Conservation (phyloP, 2,888 invertebrate genomes). For the Aphidoletes aphidimyza region DNA sequence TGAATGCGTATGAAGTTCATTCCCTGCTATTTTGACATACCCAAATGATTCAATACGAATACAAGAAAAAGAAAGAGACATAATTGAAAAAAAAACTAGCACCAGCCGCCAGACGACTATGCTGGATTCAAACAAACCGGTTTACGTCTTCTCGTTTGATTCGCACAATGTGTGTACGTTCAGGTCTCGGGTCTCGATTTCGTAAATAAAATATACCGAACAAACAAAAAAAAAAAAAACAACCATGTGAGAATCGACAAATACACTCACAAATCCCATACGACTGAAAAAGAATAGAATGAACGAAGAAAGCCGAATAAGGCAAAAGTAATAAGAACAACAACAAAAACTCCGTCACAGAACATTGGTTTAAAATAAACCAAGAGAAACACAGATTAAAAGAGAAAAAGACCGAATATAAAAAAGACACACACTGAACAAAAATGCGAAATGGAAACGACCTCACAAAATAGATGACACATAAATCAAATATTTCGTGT, state of each 20-base stretch:
- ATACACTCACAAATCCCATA: not conserved
- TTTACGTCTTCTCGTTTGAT: not conserved
- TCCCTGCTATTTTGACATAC: constrained; percentile 1
- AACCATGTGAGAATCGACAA: constrained; percentile 33
- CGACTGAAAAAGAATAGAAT: too few relatives aligned
- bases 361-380: not conserved
- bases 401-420: not conserved
- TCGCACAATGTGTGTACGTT: not conserved
- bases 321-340: not conserved
- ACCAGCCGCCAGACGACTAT: constrained; percentile 38
- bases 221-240: too few relatives aligned
- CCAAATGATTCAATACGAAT: not conserved
- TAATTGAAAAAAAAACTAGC: constrained; percentile 37
- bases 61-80: not conserved
- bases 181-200: not conserved
- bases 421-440: not conserved
- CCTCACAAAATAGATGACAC: constrained; percentile 38
- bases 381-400: not conserved
- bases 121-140: constrained; percentile 8
- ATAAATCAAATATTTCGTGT: constrained; percentile 18
- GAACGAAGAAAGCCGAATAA: not conserved
- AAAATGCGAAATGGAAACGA: constrained; percentile 42
- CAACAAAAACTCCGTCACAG: not conserved
- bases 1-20: not conserved
- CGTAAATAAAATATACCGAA: not conserved